Evolutionary conservation across 2,113 vertebrate species (phyloP), one percentile per base, ranked within the genome.

Genomic region (Eclectus roratus): DNA sequence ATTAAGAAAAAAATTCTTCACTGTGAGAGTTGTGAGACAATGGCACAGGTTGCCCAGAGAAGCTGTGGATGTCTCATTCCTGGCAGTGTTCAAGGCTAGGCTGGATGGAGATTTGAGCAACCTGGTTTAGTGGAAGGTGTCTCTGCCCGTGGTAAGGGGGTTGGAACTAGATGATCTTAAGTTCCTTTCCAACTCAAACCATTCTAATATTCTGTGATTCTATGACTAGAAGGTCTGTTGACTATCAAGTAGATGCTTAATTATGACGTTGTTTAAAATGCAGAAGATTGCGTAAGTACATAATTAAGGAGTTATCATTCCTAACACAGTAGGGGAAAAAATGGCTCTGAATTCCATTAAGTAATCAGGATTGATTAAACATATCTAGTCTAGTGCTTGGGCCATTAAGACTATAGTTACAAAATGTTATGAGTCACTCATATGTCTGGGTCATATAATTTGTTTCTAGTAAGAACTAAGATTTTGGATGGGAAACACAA

Each of bases 181-280:
- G 9, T 9, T n/a, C 56, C 56, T 58, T 58, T 35, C 33, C 56
- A 35, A 23, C 56, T 15, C 21, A 35, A 35, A 58, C 31, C 31
- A 56, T 56, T 58, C 20, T n/a, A n/a, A 23, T 33, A 35, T 23
- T 35, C 21, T 58, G 33, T 58, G 56, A 35, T 58, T 58, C 33
- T 58, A 35, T 15, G 21, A 58, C 21, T 49, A 43, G 21, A 85
- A 7, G 17, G 69, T 49, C n/a, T 77, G n/a, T 79, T 91, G 61
- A 89, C 73, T 80, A 86, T 47, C 61, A 80, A 66, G 56, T 86
- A 93, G 50, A 60, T 71, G 43, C 7, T 88, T 92, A 80, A 88
- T 96, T 83, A 72, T 88, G 39, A 89, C 71, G 29, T 71, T 90
- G 12, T 85, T 96, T 91, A 64, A 94, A 94, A 94, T 87, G 61